Evolutionary conservation across 35 echinoderm and acorn worm genomes (phyloP), one percentile per base, ranked within the genome.

Genomic region (Lytechinus variegatus): DNA sequence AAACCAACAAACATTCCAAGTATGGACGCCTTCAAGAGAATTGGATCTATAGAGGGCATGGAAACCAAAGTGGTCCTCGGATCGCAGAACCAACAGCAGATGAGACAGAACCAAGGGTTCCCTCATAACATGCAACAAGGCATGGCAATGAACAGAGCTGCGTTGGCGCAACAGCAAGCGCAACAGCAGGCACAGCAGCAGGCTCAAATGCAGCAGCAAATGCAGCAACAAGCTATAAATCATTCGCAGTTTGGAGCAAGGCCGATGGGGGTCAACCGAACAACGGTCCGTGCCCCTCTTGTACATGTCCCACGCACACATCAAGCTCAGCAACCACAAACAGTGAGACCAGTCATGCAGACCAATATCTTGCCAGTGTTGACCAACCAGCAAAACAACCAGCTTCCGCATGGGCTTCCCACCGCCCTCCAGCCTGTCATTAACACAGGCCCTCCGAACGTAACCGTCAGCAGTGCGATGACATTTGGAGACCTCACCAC

Each of bases 321-420:
- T 44, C 16, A 55, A 28, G 92, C 11, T 12, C 29, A 33, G 9
- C 52, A 27, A 10, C 92, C 21, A 27, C 92, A 57, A 10, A 53
- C 55, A 55, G 92, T 93, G 11, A 54, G 92, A 54, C 92, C 92
- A 5, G 27, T 5, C 92, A 93, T 93, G 53, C 92, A 93, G 28
- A n/a, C 92, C 27, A 93, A 93, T 54, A 93, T 93, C 92, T 55
- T 93, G 27, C 92, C 92, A 54, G 92, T 93, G 54, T 12, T 93
- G 13, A 93, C 29, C 12, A 54, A 93, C 52, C 92, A 57, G 52
- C 92, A 90, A 54, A 54, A 44, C 88, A 52, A 10, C 4, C 88
- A 90, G 88, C 28, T 44, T 10, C 1, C 29, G 10, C 29, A 52
- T 54, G 52, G 28, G 88, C 88, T 52, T 44, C 88, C 88, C 52